Percentiles rank a stretch among this genome's conserved stretches.
These are phyloP conservation scores for Creontiades dilutus DNA, from an alignment of 2,888 invertebrate species.

Conservation along the genomic window DNA sequence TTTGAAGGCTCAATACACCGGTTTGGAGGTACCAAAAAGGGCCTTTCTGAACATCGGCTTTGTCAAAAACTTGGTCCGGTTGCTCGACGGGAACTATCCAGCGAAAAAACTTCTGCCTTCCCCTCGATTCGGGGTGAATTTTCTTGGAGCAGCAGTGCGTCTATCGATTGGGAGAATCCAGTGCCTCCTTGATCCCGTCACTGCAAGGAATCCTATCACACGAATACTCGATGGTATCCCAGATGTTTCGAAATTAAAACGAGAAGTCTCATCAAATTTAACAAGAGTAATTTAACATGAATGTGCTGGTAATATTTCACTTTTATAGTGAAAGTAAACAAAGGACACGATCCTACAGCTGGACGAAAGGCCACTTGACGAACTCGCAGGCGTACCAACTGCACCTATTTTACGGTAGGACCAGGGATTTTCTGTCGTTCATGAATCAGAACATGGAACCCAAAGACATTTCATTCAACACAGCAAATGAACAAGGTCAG, in stretches of 20 bases:
- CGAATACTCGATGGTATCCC: neutral
- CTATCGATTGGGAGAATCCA: constrained; percentile 74
- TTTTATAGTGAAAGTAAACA: too few species aligned
- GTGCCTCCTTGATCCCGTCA: constrained; percentile 20
- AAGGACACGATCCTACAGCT: neutral
- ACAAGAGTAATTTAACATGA: too few species aligned
- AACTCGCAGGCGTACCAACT: neutral
- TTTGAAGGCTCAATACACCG: neutral
- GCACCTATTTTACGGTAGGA: neutral
- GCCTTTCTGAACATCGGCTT: constrained; percentile 54
- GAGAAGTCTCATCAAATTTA: too few species aligned
- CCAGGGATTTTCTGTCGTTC: too few species aligned
- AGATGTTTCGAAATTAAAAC: neutral
- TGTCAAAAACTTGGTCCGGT: constrained; percentile 54
- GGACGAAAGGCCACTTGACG: neutral
- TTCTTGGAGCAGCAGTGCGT: constrained; percentile 74
- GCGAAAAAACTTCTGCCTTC: constrained; percentile 57
- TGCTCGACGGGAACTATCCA: constrained; percentile 18
- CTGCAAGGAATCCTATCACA: neutral
- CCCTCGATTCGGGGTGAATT: constrained; percentile 63
- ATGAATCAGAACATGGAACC: too few species aligned
- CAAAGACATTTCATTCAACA: too few species aligned
- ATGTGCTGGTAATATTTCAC: too few species aligned
- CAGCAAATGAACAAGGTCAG: too few species aligned
- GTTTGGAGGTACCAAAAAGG: neutral